Base-by-base conservation (phyloP, 2,113 vertebrate genomes). In the Synchiropus splendidus region DNA sequence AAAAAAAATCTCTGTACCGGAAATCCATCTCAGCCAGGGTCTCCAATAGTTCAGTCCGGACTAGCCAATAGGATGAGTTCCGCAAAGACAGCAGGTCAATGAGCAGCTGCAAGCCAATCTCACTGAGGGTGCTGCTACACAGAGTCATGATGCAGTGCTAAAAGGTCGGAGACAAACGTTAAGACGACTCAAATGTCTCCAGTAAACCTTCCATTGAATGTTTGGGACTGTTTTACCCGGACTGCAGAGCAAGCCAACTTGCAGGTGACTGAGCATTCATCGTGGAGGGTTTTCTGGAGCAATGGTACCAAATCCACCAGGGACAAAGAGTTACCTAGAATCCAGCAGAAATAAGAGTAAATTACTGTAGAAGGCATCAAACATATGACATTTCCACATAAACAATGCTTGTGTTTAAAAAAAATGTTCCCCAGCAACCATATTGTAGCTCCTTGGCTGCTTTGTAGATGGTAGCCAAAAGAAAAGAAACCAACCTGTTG, bases 11-110 rank as follows among this genome's bases (percentile, higher is more conserved):
- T 61, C 21, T 8, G 4, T 73, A 94, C 95, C 95, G 79, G 49
- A 97, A 98, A 74, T 99, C 95, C 4, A 96, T 81, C 55, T 99
- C 95, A 1, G 92, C 90, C 38, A 99, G 70, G 0, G 92, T 98
- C 57, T 99, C 94, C 61, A 98, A 61, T 27, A 99, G 89, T 66
- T 99, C 95, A 0, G 92, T 99, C 58, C 95, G 83, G 47, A 98
- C 93, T 1, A 99, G 83, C 94, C 94, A 99, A 5, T 98, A 99
- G 1, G 95, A 90, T 13, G 88, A 93, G 36, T 88, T 87, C 75
- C 82, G 88, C 60, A 98, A 74, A 0, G 83, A 68, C 32, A 98
- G 81, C 37, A 98, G 58, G 53, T 96, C 83, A 2, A 92, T 82
- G 33, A 95, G 54, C 56, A 99, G 59, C 38, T 90, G 91, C 12